Evolutionary conservation across 2,797 vertebrate species (phyloP).

Genomic region (Pipistrellus kuhlii): DNA sequence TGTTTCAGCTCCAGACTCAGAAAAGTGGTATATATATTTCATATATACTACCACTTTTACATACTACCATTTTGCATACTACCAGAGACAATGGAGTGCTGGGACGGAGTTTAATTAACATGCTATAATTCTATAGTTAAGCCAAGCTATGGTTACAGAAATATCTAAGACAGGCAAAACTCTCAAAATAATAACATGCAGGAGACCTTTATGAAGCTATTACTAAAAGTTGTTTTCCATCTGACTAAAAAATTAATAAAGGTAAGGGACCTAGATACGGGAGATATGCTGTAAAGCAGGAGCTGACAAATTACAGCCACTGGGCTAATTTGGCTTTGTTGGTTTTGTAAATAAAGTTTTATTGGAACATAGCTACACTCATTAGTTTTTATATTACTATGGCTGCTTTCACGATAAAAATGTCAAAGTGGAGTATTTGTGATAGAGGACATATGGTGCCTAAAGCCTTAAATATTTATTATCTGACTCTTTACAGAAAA

Average conservation of each 20-base stretch:
- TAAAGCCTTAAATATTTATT: background rate
- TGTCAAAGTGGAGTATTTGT: background rate
- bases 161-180: background rate
- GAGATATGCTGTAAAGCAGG: background rate
- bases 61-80: background rate
- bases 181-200: background rate
- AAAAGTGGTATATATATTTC: too few relatives aligned
- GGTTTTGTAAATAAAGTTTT: background rate
- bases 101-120: background rate
- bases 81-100: background rate
- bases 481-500: background rate
- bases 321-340: background rate
- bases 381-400: background rate
- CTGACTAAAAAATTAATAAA: constrained; percentile 2
- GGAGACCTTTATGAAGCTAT: background rate
- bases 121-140: background rate
- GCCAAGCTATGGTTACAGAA: background rate
- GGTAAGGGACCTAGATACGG: background rate
- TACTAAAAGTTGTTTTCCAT: background rate
- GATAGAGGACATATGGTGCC: background rate
- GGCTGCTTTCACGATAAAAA: background rate
- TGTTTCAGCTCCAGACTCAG: background rate
- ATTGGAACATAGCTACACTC: background rate
- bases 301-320: background rate
- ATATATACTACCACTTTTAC: too few relatives aligned